Evolutionary conservation across 2,797 vertebrate species (phyloP).

Genomic region (Petrocephalus sullivani): DNA sequence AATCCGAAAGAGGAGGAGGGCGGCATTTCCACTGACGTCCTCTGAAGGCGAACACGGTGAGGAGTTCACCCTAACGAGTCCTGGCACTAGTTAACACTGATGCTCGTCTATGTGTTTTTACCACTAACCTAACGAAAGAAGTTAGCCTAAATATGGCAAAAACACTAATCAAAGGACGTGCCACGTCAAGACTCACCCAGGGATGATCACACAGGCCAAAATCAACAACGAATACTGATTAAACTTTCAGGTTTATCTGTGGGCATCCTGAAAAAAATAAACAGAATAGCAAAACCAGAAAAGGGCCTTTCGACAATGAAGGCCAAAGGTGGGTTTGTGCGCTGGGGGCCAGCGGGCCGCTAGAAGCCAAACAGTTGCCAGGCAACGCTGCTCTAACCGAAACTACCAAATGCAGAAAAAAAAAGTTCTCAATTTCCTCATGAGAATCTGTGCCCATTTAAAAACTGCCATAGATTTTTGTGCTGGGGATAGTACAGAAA

Average conservation of each 20-base stretch:
- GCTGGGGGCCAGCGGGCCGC: neutral
- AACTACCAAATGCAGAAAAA: slow-evolving; percentile 11
- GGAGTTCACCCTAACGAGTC: neutral
- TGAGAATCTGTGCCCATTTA: neutral
- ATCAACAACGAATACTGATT: neutral
- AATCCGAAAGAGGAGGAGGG: neutral
- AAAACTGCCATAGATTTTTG: neutral
- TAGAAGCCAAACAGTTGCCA: neutral
- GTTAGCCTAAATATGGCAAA: neutral
- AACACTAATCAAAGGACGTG: neutral
- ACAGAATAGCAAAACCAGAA: neutral
- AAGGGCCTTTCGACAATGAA: neutral
- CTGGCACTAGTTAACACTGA: neutral
- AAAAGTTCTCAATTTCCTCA: neutral
- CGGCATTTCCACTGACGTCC: neutral
- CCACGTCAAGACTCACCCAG: neutral
- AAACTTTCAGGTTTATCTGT: neutral
- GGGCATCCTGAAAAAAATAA: neutral
- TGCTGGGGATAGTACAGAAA: neutral
- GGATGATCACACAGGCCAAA: neutral
- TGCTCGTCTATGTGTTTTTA: neutral
- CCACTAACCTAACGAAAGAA: neutral
- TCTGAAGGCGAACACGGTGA: too few species aligned
- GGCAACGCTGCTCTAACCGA: slow-evolving; percentile 13
- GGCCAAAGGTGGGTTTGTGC: neutral